These are phyloP conservation scores for Pseudomyrmex concolor DNA, from an alignment of 1,140 invertebrate genomes.

Conservation along the genomic window DNA sequence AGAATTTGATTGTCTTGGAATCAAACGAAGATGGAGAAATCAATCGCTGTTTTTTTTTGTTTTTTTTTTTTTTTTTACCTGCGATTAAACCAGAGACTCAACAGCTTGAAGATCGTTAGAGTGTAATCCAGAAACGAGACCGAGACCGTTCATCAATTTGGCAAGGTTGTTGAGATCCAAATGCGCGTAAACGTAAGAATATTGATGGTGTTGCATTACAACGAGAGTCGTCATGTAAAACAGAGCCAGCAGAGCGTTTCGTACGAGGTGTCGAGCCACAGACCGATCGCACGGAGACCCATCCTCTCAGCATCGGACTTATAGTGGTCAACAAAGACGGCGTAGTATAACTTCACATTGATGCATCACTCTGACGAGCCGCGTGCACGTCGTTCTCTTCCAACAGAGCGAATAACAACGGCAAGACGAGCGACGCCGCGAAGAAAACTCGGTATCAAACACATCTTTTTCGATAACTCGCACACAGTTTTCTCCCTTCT, in stretches of 20 bases:
- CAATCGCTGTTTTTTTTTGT: slow-evolving; percentile 23
- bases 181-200: slow-evolving; percentile 44
- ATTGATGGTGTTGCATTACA: slow-evolving; percentile 44
- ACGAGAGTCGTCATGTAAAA: slow-evolving; percentile 33
- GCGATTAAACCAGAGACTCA: slow-evolving; percentile 56
- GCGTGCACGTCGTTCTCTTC: background rate
- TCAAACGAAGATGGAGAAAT: background rate
- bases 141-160: slow-evolving; percentile 52
- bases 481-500: background rate
- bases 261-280: slow-evolving; percentile 34
- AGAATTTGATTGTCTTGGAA: background rate
- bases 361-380: slow-evolving; percentile 18
- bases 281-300: slow-evolving; percentile 32
- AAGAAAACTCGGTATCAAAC: background rate
- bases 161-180: slow-evolving; percentile 18
- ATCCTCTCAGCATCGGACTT: slow-evolving; percentile 32
- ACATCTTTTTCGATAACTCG: background rate
- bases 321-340: slow-evolving; percentile 16
- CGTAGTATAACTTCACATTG: slow-evolving; percentile 4
- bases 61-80: slow-evolving; percentile 6
- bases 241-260: slow-evolving; percentile 12
- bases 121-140: slow-evolving; percentile 46
- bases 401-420: background rate
- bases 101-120: slow-evolving; percentile 45
- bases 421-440: background rate